phyloP scores from a whole-genome alignment of 2,113 vertebrate genomes.

The Nycticebus coucang region DNA sequence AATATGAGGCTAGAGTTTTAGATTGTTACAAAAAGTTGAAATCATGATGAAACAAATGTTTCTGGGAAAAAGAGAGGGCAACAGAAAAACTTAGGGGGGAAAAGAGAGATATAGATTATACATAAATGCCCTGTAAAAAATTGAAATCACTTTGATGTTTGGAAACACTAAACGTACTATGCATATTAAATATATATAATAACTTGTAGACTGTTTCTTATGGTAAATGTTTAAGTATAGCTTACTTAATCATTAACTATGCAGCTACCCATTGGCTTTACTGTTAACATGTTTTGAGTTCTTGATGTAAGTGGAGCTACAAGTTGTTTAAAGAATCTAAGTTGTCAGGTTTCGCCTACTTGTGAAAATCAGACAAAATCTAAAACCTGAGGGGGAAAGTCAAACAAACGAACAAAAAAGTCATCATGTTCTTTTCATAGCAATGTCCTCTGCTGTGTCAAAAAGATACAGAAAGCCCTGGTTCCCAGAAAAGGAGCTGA shows the following conservation, averaged over 20 bases:
- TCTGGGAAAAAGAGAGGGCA: neutral
- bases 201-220: neutral
- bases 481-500: slow-evolving; percentile 27
- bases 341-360: neutral
- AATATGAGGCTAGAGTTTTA: neutral
- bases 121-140: neutral
- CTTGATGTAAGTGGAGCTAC: neutral
- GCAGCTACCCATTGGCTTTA: neutral
- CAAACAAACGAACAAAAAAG: slow-evolving; percentile 23
- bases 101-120: neutral
- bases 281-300: neutral
- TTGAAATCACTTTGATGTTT: neutral
- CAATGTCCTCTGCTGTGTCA: neutral
- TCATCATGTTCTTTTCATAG: slow-evolving; percentile 40
- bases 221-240: neutral
- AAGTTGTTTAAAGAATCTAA: neutral
- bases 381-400: neutral
- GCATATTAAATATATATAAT: neutral
- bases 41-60: neutral
- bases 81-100: neutral
- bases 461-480: slow-evolving; percentile 57
- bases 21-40: neutral
- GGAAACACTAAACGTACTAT: neutral
- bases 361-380: slow-evolving; percentile 25
- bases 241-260: neutral